A percentile compares a stretch with the other conserved stretches of the same genome.
phyloP scores from a whole-genome alignment of 2,797 vertebrate genomes.

The Oreortyx pictus region DNA sequence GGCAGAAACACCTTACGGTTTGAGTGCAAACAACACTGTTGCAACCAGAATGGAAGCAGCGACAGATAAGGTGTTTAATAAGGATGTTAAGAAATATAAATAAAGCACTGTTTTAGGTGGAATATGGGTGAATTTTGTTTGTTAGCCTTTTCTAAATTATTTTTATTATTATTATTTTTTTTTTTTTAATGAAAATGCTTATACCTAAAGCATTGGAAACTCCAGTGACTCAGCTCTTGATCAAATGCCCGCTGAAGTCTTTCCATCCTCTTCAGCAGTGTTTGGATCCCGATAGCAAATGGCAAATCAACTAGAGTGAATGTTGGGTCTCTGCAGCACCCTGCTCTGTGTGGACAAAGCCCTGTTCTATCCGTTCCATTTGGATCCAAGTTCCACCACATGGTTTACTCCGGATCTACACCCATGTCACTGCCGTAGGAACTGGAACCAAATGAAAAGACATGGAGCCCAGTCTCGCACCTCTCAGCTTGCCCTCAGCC shows the following conservation, averaged over 20 bases:
- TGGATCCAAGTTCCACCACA: not conserved
- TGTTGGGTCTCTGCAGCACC: not conserved
- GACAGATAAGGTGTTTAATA: not conserved
- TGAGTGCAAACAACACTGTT: not conserved
- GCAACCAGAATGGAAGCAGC: not conserved
- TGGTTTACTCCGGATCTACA: not conserved
- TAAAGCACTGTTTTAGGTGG: not conserved
- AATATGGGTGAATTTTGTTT: not conserved
- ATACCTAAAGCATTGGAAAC: not conserved
- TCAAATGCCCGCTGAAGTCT: slow-evolving; percentile 1
- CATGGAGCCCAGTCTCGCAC: not conserved
- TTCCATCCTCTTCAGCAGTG: slow-evolving; percentile 44
- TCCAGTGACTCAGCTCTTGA: slow-evolving; percentile 56
- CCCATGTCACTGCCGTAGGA: not conserved
- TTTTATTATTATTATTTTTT: not conserved
- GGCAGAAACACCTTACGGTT: not conserved
- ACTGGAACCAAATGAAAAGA: not conserved
- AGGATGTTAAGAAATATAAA: not conserved
- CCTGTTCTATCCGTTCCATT: not conserved
- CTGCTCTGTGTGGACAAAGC: not conserved
- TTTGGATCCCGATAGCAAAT: not conserved
- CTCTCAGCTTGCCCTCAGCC: not conserved
- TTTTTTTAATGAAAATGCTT: slow-evolving; percentile 8
- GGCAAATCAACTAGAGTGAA: slow-evolving; percentile 19
- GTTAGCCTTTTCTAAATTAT: not conserved